phyloP scores from a whole-genome alignment of 2,888 invertebrate genomes.

The Corythucha ciliata region DNA sequence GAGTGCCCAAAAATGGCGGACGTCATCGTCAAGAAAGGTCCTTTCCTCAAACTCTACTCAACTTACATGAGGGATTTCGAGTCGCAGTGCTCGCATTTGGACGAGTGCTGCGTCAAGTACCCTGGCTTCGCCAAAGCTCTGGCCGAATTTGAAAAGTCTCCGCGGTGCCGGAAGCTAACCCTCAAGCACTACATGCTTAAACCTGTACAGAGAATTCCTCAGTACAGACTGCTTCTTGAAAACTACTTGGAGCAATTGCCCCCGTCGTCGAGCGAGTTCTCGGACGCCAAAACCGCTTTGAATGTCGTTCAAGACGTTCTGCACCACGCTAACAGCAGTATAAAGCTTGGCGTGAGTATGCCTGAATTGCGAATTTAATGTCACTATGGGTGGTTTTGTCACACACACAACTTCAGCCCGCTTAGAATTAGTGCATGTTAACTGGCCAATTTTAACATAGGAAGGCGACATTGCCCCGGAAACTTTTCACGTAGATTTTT shows the following conservation, averaged over 20 bases:
- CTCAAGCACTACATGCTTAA: conserved; percentile 57
- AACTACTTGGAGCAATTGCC: conserved; percentile 50
- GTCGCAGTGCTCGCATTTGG: conserved; percentile 43
- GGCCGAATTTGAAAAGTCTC: conserved; percentile 45
- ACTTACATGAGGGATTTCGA: conserved; percentile 49
- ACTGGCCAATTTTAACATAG: too few relatives aligned
- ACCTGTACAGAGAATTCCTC: conserved; percentile 58
- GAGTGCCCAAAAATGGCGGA: conserved; percentile 45
- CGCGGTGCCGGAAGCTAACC: conserved; percentile 46
- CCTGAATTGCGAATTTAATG: too few relatives aligned
- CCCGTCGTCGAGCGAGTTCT: conserved; percentile 47
- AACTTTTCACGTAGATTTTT: too few relatives aligned
- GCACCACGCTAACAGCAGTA: conserved; percentile 49
- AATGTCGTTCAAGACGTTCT: conserved; percentile 50
- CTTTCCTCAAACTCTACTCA: conserved; percentile 50
- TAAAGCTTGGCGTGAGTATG: conserved; percentile 46
- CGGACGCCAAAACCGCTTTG: conserved; percentile 49
- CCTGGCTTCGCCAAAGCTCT: conserved; percentile 44
- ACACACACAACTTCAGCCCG: too few relatives aligned
- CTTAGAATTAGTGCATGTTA: too few relatives aligned
- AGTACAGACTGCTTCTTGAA: conserved; percentile 52
- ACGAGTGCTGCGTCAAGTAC: conserved; percentile 45
- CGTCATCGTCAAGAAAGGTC: conserved; percentile 50
- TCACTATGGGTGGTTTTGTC: too few relatives aligned
- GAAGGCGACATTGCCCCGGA: too few relatives aligned